These are phyloP conservation scores for Cathartes aura DNA, from an alignment of 2,113 vertebrate genomes.

Conservation along the genomic window DNA sequence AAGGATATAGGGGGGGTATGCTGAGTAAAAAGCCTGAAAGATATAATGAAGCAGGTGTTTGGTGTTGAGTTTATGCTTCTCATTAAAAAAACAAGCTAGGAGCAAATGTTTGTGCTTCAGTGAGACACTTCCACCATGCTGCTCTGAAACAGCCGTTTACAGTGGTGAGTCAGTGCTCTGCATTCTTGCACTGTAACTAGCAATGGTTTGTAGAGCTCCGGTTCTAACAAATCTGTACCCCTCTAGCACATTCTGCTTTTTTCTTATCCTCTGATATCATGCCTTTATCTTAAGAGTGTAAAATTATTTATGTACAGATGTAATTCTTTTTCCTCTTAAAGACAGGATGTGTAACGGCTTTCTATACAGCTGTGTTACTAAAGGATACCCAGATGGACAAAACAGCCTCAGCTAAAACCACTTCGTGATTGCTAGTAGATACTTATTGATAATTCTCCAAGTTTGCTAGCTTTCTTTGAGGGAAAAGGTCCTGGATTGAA, in stretches of 20 bases:
- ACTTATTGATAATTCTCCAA: background rate
- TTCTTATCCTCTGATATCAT: background rate
- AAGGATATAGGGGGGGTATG: background rate
- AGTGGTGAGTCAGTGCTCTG: background rate
- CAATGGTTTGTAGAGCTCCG: background rate
- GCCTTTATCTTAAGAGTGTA: background rate
- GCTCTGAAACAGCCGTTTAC: rapidly evolving
- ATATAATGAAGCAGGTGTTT: background rate
- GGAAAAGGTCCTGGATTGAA: background rate
- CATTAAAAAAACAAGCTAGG: background rate
- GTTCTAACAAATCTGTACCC: background rate
- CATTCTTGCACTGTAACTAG: rapidly evolving
- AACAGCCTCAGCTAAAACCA: background rate
- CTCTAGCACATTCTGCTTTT: background rate
- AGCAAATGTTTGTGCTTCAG: background rate
- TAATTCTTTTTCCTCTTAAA: background rate
- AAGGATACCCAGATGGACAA: background rate
- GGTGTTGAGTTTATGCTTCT: background rate
- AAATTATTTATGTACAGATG: background rate
- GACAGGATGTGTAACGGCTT: background rate
- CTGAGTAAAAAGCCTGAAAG: background rate
- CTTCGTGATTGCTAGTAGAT: background rate
- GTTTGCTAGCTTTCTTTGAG: background rate
- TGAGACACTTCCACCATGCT: rapidly evolving
- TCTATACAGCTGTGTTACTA: background rate